Percentiles rank a stretch among this genome's conserved stretches.
Evolutionary conservation across 1,140 invertebrate genomes (phyloP).

Genomic region (Conus ventricosus): DNA sequence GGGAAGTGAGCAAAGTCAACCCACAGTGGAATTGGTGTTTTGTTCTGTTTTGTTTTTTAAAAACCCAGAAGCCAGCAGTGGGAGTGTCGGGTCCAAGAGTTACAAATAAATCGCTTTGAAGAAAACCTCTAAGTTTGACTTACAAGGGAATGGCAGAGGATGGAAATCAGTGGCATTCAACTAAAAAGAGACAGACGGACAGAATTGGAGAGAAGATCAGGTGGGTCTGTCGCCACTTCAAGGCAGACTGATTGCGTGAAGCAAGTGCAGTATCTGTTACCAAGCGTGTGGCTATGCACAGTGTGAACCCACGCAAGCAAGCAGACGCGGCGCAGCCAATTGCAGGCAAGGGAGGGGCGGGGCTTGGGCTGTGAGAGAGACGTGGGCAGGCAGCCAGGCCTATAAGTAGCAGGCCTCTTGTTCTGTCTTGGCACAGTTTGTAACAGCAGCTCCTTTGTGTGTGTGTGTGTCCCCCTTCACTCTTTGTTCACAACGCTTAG

Average conservation of each 20-base stretch:
- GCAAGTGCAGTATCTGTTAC: not conserved
- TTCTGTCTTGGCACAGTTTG: not conserved
- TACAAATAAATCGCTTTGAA: no score
- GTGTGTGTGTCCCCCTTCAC: not conserved
- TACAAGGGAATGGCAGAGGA: no score
- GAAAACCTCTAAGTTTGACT: no score
- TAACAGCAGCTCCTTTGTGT: not conserved
- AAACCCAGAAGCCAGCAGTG: not conserved
- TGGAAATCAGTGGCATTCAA: no score
- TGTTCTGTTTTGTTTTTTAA: no score
- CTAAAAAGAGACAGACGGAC: no score
- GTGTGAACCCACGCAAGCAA: slow-evolving; percentile 11
- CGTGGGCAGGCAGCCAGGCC: slow-evolving; percentile 25
- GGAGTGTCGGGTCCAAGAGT: no score
- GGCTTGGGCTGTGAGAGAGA: not conserved
- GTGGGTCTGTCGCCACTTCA: no score
- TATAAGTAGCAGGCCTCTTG: not conserved
- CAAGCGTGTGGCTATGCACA: not conserved
- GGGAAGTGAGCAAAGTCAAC: no score
- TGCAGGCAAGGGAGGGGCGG: not conserved
- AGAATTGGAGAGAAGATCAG: no score
- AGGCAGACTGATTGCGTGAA: not conserved
- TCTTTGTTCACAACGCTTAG: not conserved
- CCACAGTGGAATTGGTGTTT: no score
- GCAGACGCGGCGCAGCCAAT: not conserved